Conservation (phyloP, 2,113 vertebrate genomes). For the Pterocles burchelli region DNA sequence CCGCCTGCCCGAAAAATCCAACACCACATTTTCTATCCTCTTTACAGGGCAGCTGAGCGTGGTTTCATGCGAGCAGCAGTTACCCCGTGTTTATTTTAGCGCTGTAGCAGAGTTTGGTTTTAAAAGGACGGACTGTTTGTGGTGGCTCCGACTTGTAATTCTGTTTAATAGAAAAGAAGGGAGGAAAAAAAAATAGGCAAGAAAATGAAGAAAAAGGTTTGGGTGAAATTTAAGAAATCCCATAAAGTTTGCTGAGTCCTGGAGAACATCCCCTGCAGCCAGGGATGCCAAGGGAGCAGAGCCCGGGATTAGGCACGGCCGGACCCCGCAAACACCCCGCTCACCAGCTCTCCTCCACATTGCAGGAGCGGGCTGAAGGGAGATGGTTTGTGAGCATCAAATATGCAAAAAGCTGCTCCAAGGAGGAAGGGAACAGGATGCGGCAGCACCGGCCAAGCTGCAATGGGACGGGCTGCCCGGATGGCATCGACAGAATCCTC, state of each 20-base stretch:
- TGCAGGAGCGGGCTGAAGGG: neutral
- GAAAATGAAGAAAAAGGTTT: neutral
- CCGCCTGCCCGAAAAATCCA: neutral
- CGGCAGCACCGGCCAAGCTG: neutral
- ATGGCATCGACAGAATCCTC: neutral
- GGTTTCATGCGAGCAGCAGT: neutral
- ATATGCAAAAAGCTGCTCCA: neutral
- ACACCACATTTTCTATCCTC: neutral
- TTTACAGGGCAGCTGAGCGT: neutral
- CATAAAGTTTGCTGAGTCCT: neutral
- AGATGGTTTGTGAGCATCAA: neutral
- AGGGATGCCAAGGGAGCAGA: neutral
- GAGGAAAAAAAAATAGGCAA: neutral
- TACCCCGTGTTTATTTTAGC: neutral
- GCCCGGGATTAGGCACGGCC: neutral
- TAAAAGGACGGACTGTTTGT: neutral
- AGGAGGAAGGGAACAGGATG: neutral
- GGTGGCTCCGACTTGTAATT: neutral
- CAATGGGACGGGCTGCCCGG: accelerated
- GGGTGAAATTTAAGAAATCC: neutral
- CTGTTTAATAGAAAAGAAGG: neutral
- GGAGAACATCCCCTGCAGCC: neutral
- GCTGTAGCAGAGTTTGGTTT: neutral
- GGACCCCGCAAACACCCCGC: neutral
- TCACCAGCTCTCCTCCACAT: neutral